Base-by-base conservation (phyloP, 2,888 invertebrate genomes). In the Drosophila antonietae region DNA sequence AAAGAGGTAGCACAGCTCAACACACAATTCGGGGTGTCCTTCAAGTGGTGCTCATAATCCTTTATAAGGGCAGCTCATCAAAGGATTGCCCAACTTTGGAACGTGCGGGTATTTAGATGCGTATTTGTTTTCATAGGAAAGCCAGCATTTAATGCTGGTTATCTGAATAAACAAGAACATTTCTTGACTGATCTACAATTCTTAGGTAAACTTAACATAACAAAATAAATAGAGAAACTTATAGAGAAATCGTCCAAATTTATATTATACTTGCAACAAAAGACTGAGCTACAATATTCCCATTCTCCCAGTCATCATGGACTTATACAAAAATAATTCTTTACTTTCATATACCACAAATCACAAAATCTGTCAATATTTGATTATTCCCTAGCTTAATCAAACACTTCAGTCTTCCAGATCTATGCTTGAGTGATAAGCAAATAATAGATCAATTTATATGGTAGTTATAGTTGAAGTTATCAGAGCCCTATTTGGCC, bases 41-140 rank as follows among this genome's bases (percentile, higher is more conserved):
- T 80, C 80, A 83, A 83, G 76, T 79, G 77, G 55, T 68, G 62
- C 67, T 65, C 69, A 61, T 80, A 83, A 83, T 82, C 75, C 76
- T 73, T 79, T 82, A 82, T 86, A 65, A 78, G 84, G 84, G 85
- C 84, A 78, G 64, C 65, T 58, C 71, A 66, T 61, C 63, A 81
- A 81, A 75, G 84, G 80, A 80, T 81, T 84, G 74, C 56, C 52
- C 56, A 66, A 69, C 31, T 15, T 55, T 75, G 85, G 81, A 80
- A 81, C 81, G 88, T 86, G 85, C 86, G 88, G 85, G 85, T 39
- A 75, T 66, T 51, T 78, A 71, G 70, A 83, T 68, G 71, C 57
- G 15, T 68, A 72, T 78, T 78, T 78, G 70, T 67, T 63, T 55
- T 62, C 52, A 51, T 28, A 66, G 44, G 18, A 44, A 51, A 49